A percentile compares a stretch with the other conserved stretches of the same genome.
phyloP scores from a whole-genome alignment of 2,797 vertebrate genomes.

The Antrozous pallidus region DNA sequence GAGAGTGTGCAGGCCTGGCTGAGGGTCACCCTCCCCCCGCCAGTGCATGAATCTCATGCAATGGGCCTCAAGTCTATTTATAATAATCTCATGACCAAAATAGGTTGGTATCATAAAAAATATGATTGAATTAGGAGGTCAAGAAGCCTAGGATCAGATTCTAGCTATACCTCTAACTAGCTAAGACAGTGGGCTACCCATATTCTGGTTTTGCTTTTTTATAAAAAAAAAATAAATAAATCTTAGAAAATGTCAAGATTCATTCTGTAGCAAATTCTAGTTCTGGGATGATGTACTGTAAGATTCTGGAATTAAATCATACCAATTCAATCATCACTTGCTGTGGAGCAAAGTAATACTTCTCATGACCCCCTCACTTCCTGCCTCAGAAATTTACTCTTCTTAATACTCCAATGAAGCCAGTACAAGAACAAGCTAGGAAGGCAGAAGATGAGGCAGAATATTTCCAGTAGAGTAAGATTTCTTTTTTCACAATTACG shows the following conservation, averaged over 20 bases:
- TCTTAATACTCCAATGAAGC: neutral
- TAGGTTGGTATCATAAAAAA: neutral
- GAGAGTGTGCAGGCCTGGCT: too few species aligned
- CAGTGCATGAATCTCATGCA: too few species aligned
- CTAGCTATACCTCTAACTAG: neutral
- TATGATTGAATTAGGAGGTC: neutral
- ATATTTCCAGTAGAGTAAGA: neutral
- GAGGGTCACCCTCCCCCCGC: too few species aligned
- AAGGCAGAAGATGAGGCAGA: neutral
- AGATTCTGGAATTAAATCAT: neutral
- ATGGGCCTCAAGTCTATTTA: neutral
- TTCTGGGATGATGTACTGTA: neutral
- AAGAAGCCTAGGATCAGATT: neutral
- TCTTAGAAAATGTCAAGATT: neutral
- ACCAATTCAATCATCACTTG: neutral
- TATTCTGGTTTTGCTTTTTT: neutral
- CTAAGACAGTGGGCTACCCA: neutral
- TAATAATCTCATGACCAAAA: neutral
- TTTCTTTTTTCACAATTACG: neutral
- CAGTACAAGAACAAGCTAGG: neutral
- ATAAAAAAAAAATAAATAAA: neutral
- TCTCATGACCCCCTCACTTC: neutral
- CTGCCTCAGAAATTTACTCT: neutral
- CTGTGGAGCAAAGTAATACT: neutral
- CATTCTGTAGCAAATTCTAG: neutral